These are phyloP conservation scores for Cyrtorhinus lividipennis DNA, from an alignment of 1,140 invertebrate genomes.

Conservation along the genomic window DNA sequence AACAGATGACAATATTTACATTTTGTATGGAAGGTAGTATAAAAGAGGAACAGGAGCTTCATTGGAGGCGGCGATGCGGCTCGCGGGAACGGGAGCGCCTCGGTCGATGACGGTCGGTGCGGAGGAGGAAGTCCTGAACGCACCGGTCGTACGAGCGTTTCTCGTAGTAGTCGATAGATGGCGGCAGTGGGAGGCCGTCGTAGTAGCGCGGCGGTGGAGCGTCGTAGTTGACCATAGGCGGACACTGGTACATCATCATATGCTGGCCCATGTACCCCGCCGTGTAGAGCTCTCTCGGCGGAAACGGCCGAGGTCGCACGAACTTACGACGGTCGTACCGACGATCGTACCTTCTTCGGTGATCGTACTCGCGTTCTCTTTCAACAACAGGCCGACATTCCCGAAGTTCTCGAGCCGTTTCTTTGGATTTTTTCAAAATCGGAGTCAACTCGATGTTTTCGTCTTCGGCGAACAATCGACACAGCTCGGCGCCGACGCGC, in stretches of 20 bases:
- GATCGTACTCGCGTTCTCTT: constrained; percentile 27
- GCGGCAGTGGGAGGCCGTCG: constrained; percentile 47
- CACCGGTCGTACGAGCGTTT: constrained; percentile 74
- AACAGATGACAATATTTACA: background rate
- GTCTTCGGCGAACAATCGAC: constrained; percentile 86
- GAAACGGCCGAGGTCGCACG: constrained; percentile 35
- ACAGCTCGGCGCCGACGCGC: constrained; percentile 83
- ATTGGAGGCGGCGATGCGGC: constrained; percentile 16
- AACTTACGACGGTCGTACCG: constrained; percentile 32
- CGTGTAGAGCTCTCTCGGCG: background rate
- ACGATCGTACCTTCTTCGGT: constrained; percentile 29
- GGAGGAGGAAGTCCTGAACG: constrained; percentile 78
- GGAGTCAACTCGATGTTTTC: constrained; percentile 82
- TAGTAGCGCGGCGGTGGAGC: constrained; percentile 59
- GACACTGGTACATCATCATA: constrained; percentile 37
- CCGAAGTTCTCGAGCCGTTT: constrained; percentile 44
- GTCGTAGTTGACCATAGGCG: constrained; percentile 50
- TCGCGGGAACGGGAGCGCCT: constrained; percentile 36
- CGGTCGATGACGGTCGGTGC: constrained; percentile 41
- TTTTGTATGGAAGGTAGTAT: background rate
- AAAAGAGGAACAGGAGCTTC: background rate
- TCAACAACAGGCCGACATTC: constrained; percentile 29
- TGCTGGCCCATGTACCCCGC: constrained; percentile 17
- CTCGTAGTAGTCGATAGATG: constrained; percentile 42
- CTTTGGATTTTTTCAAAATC: constrained; percentile 77